Conservation (phyloP, 2,797 vertebrate species). For the Gymnothorax javanicus region DNA sequence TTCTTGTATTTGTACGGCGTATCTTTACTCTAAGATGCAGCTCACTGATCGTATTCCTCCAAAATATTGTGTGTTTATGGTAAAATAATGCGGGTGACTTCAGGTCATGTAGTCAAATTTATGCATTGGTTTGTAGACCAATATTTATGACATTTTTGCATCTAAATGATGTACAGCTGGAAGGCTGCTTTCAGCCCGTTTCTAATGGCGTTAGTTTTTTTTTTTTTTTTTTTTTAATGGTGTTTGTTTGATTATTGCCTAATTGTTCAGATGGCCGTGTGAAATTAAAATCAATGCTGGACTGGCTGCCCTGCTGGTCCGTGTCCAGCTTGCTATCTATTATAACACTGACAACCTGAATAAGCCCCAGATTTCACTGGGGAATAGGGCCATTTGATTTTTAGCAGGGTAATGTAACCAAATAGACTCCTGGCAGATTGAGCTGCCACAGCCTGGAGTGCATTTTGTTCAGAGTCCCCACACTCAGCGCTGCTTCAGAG, state of each 20-base stretch:
- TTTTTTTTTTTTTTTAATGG: too few relatives aligned
- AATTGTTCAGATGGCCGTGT: neutral
- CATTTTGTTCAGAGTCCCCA: neutral
- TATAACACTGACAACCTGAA: slow-evolving; percentile 1
- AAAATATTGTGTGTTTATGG: neutral
- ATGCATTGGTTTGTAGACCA: neutral
- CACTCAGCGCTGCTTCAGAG: neutral
- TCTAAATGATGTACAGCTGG: neutral
- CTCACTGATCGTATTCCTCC: neutral
- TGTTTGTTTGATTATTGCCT: neutral
- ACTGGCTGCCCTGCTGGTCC: neutral
- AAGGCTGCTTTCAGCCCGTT: neutral
- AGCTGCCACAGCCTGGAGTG: neutral
- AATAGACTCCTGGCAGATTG: slow-evolving; percentile 8
- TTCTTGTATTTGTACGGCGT: neutral
- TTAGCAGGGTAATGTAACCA: neutral
- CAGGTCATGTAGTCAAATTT: neutral
- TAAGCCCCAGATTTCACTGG: neutral
- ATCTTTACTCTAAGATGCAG: neutral
- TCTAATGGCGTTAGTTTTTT: neutral
- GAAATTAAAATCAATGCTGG: slow-evolving; percentile 13
- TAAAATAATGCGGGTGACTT: neutral
- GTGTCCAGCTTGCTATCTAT: slow-evolving; percentile 13
- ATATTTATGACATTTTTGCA: neutral
- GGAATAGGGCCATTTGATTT: slow-evolving; percentile 16